Base-by-base conservation (phyloP, 2,797 vertebrate species). In the Artibeus lituratus region DNA sequence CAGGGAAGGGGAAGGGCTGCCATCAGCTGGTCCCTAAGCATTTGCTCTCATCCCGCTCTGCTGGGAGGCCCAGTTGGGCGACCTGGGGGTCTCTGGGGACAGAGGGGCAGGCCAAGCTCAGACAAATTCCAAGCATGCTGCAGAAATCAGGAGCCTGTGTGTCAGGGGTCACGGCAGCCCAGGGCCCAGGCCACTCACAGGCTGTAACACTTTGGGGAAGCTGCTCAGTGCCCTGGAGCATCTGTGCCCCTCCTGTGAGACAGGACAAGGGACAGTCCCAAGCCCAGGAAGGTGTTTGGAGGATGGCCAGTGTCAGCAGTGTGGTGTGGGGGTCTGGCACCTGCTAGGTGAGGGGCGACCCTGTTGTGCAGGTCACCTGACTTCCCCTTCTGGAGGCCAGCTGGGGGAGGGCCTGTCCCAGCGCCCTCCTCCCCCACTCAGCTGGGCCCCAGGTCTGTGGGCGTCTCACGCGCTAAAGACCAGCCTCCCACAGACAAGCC, bases 321-420 rank as follows among this genome's bases (percentile, higher is more conserved):
- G 0, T 59, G 62, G 21, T 0, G 0, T 6, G 22, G 29, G 21
- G 32, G 24, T 10, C 14, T 0, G 3, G n/a, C 9, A 24, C 9
- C 0, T 0, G n/a, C 18, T 35, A 7, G 22, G 80, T 37, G 16
- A 8, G 91, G 0, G 12, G 44, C 10, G 29, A 29, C 42, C 1
- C 57, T 5, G 3, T 0, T 9, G 0, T 0, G 5, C 5, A 1
- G 44, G 26, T 5, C 24, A 4, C 73, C 74, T 21, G 39, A 7
- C 65, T 49, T 6, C 26, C 47, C 51, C 51, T 22, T 35, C 24
- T 5, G 44, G 62, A 37, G 15, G 39, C 6, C 4, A 7, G 39
- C 21, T 2, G 19, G 22, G 22, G 16, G 72, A 32, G 5, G 8
- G 6, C 0, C 0, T 2, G 5, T 70, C 49, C 62, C 55, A 2